phyloP scores from a whole-genome alignment of 2,797 vertebrate species.

The Rallus crepitans region DNA sequence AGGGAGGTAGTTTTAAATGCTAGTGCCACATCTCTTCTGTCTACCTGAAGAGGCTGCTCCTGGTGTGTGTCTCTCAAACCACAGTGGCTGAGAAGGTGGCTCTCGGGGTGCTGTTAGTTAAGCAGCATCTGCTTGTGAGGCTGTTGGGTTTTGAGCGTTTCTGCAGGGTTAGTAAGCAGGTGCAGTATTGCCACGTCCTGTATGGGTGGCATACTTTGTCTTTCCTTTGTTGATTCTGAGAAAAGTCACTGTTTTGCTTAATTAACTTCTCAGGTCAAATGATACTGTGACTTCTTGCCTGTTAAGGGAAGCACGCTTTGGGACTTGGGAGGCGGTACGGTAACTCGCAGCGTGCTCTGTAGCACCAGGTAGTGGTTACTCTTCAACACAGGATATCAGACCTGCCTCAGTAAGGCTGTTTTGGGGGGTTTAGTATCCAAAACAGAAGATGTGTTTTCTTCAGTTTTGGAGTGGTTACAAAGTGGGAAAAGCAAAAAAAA shows the following conservation, averaged over 20 bases:
- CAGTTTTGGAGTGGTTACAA: not conserved
- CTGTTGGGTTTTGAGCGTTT: not conserved
- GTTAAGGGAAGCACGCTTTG: too few species aligned
- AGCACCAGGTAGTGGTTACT: too few species aligned
- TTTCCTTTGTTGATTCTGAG: not conserved
- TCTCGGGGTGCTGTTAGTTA: not conserved
- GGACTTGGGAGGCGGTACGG: not conserved
- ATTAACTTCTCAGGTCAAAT: not conserved
- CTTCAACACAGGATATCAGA: too few species aligned
- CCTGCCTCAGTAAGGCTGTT: not conserved
- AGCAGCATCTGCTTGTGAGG: not conserved
- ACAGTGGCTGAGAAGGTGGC: not conserved
- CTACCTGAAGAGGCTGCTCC: not conserved
- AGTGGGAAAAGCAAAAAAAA: not conserved
- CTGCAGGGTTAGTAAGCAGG: not conserved
- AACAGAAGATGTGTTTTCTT: not conserved
- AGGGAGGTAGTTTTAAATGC: not conserved
- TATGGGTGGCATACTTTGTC: not conserved
- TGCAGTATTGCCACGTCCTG: not conserved
- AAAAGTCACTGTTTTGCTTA: not conserved
- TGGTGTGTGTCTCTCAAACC: too few species aligned
- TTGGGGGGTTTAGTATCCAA: not conserved
- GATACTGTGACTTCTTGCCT: not conserved
- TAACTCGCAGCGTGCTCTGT: not conserved
- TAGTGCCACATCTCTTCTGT: not conserved